Conservation (phyloP, 2,797 vertebrate genomes). For the Dromococcyx pavoninus region DNA sequence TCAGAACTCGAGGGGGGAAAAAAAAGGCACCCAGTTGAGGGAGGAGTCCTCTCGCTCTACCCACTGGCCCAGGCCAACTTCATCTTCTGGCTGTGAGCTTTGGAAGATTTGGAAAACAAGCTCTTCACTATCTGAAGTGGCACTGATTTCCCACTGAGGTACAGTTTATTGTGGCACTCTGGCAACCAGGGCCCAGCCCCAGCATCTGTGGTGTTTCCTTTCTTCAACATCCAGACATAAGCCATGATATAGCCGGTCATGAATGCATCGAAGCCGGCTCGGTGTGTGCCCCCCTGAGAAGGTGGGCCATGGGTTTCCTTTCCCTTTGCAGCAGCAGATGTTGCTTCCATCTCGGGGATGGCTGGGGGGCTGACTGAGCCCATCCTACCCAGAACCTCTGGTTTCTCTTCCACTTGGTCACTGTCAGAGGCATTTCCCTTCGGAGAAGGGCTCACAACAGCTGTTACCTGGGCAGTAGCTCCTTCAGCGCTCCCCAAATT, state of each 20-base stretch:
- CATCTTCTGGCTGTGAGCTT: conserved; percentile 91
- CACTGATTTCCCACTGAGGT: conserved; percentile 91
- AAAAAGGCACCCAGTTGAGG: neutral
- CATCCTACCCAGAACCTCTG: accelerated
- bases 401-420: neutral
- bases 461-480: conserved; percentile 49
- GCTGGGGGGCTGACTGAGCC: neutral
- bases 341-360: neutral
- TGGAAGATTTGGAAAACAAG: conserved; percentile 90
- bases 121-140: conserved; percentile 93
- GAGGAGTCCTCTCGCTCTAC: conserved; percentile 25
- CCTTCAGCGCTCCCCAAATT: conserved; percentile 16
- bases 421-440: neutral
- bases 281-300: conserved; percentile 83
- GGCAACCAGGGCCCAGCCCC: conserved; percentile 74
- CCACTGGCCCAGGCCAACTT: conserved; percentile 81
- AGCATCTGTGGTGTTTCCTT: neutral
- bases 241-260: conserved; percentile 97
- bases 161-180: conserved; percentile 89
- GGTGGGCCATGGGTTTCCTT: neutral
- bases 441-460: neutral
- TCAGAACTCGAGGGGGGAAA: neutral
- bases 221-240: conserved; percentile 75
- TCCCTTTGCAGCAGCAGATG: neutral
- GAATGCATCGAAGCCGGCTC: conserved; percentile 96